Evolutionary conservation across 2,113 vertebrate species (phyloP).

Genomic region (Zootoca vivipara): DNA sequence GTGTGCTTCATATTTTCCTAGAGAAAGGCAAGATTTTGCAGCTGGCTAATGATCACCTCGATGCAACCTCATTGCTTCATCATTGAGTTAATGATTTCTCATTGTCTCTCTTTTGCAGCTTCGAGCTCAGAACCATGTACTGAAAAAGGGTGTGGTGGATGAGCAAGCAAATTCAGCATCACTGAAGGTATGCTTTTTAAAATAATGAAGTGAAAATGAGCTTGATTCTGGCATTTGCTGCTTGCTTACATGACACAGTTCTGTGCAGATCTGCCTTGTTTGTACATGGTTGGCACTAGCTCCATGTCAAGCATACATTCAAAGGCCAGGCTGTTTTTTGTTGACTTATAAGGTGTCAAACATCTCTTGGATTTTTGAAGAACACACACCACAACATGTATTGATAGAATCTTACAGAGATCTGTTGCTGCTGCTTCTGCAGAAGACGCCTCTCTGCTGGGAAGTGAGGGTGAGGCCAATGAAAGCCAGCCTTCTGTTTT

Average conservation of each 20-base stretch:
- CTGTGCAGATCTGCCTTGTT: not conserved
- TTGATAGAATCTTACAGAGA: slow-evolving; percentile 1
- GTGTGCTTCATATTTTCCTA: not conserved
- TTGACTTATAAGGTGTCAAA: not conserved
- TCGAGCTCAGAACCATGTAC: slow-evolving; percentile 96
- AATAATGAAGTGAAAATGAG: fast-evolving
- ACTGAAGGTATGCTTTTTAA: slow-evolving; percentile 84
- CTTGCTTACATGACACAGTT: not conserved
- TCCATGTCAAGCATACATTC: not conserved
- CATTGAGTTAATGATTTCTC: slow-evolving; percentile 23
- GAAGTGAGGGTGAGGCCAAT: not conserved
- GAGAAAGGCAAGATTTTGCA: not conserved
- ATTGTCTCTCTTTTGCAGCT: slow-evolving; percentile 80
- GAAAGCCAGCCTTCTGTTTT: not conserved
- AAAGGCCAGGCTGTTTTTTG: not conserved
- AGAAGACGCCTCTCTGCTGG: not conserved
- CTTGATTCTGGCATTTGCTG: not conserved
- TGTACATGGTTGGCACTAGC: not conserved
- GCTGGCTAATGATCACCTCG: not conserved
- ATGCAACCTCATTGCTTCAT: slow-evolving; percentile 12
- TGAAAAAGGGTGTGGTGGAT: slow-evolving; percentile 97
- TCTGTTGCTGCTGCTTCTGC: not conserved
- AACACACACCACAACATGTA: not conserved
- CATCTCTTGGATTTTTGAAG: not conserved
- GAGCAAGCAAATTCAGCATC: slow-evolving; percentile 90